Percentiles rank a stretch among this genome's conserved stretches.
Conservation (phyloP, 2,888 invertebrate genomes). For the Tanytarsus gracilentus region DNA sequence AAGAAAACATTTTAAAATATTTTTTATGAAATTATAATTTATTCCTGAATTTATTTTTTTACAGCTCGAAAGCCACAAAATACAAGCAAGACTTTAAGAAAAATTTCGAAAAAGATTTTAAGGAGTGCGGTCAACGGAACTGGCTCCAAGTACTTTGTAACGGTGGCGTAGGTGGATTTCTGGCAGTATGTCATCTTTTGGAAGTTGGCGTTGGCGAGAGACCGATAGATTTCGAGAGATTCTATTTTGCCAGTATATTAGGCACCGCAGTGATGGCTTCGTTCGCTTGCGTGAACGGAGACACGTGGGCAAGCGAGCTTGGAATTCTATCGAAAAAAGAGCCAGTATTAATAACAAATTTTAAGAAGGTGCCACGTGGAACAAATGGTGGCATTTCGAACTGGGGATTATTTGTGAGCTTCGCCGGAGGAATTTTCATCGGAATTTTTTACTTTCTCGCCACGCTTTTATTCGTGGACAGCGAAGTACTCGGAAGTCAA, state of each 20-base stretch:
- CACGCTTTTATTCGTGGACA: constrained; percentile 54
- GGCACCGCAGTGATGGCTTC: constrained; percentile 46
- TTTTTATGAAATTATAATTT: too few relatives aligned
- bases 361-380: constrained; percentile 68
- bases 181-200: constrained; percentile 66
- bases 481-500: constrained; percentile 50
- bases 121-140: constrained; percentile 79
- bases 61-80: constrained; percentile 74
- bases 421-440: constrained; percentile 48
- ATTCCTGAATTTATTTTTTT: too few relatives aligned
- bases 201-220: constrained; percentile 71
- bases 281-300: constrained; percentile 74
- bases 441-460: constrained; percentile 64
- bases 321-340: constrained; percentile 62
- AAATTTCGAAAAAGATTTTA: constrained; percentile 66
- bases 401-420: constrained; percentile 50
- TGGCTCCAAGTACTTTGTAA: constrained; percentile 88
- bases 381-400: constrained; percentile 81
- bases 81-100: constrained; percentile 56
- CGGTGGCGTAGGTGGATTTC: constrained; percentile 72
- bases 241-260: constrained; percentile 76
- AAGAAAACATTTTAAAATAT: too few relatives aligned
- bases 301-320: constrained; percentile 86
- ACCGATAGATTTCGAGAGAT: constrained; percentile 64
- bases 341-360: constrained; percentile 66